Base-by-base conservation (phyloP, 2,888 invertebrate genomes). In the Scaptomyza cyrtandrae region DNA sequence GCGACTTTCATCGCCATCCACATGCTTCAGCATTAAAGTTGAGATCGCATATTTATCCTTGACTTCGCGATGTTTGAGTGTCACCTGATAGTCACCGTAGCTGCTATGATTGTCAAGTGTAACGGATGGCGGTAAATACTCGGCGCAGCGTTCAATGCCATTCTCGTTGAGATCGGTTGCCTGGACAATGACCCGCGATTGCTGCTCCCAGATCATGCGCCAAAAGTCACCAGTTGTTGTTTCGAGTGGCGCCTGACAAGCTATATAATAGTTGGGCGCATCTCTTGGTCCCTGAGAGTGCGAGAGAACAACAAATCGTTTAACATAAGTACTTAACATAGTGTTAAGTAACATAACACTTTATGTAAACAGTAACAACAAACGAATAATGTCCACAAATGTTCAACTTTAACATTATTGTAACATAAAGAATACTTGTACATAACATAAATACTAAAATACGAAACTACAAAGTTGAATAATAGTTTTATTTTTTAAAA, bases 201-300 rank as follows among this genome's bases (percentile, higher is more conserved):
- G 97, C 91, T 98, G 98, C 89, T 98, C 98, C 98, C 98, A 98
- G 54, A 98, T 94, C 98, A 98, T 98, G 45, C 97, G 94, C 98
- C 98, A 98, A 92, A 98, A 98, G 92, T 98, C 98, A 33, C 93
- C 93, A 0, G 97, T 95, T 0, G 98, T 98, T 75, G 95, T 94
- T 62, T 96, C 94, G 76, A 98, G 93, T 0, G 98, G 98, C 10
- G 97, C 98, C 92, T 98, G 98, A 82, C 97, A 96, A 16, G 97
- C 97, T 37, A 98, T 97, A 92, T 98, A 98, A 91, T 96, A 96
- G 86, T 96, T 96, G 31, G 95, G 94, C 19, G 95, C 94, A 87
- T 96, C 96, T 84, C 96, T 96, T 0, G 97, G 97, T 55, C 98
- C 98, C 97, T 98, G 57, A 1, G 11, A 19, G 37, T 11, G 55